Base-by-base conservation (phyloP, 2,113 vertebrate species). In the Amphiprion ocellaris region DNA sequence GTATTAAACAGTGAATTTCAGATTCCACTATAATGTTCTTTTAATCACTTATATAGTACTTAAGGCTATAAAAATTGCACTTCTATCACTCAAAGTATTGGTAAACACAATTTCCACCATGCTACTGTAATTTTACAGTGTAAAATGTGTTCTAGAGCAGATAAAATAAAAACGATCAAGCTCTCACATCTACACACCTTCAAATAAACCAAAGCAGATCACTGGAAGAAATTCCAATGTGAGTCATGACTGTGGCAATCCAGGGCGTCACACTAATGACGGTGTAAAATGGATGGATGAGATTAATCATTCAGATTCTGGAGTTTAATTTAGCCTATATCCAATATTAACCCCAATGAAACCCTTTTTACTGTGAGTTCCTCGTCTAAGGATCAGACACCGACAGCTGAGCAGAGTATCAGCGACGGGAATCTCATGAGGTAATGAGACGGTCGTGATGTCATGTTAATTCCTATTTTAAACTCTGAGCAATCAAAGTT, bases 301-400 rank as follows among this genome's bases (percentile, higher is more conserved):
- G 64, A 81, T 88, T n/a, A 87, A 85, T 87, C 61, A 72, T 79
- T 90, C 58, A 71, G 39, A 82, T 39, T 70, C 0, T 52, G 15
- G 65, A 81, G 82, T 66, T 37, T 50, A 71, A 82, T 82, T 82
- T 69, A 55, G n/a, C 73, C 60, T 12, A 66, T 74, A 84, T 89
- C 46, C 81, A 86, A 72, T 82, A 83, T 82, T 83, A 63, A 83
- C 46, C 49, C 47, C 46, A 17, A 60, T 54, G 46, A 83, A 70
- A 75, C 63, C 1, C 73, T 74, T 75, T 63, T 16, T 39, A 41
- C 26, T 60, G 23, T 5, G 10, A 41, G 24, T 6, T 66, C 41
- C 62, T 55, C 12, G 2, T 70, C 24, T 44, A 4, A 47, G 44
- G 59, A 77, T 72, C 46, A 21, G 30, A 61, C 50, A 62, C 75